Percentiles rank a stretch among this genome's conserved stretches.
These are phyloP conservation scores for Drosophila subpulchrella DNA, from an alignment of 1,140 invertebrate genomes.

Conservation along the genomic window DNA sequence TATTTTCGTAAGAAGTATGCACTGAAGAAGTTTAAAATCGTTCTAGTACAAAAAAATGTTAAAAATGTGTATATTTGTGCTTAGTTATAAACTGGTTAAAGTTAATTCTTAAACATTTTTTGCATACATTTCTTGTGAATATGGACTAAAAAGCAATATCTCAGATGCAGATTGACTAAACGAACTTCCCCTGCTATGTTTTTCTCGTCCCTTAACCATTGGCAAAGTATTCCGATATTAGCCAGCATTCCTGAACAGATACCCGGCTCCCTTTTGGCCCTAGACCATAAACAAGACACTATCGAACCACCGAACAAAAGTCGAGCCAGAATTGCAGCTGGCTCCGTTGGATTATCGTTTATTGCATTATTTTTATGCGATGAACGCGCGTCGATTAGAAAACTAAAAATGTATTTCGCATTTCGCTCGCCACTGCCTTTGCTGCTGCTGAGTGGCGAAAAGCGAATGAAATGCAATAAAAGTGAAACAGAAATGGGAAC, in stretches of 20 bases:
- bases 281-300: slow-evolving; percentile 65
- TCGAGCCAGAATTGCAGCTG: slow-evolving; percentile 66
- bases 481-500: slow-evolving; percentile 53
- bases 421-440: slow-evolving; percentile 16
- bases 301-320: slow-evolving; percentile 59
- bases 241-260: slow-evolving; percentile 14
- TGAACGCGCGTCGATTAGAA: slow-evolving; percentile 82
- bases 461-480: slow-evolving; percentile 74
- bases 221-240: slow-evolving; percentile 23
- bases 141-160: slow-evolving; percentile 1
- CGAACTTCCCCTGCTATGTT: neutral
- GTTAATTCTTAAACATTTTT: too few relatives aligned
- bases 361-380: slow-evolving; percentile 83
- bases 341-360: slow-evolving; percentile 72
- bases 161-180: slow-evolving; percentile 15
- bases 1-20: too few relatives aligned
- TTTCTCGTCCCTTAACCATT: neutral
- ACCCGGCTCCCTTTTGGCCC: neutral
- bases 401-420: slow-evolving; percentile 81
- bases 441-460: slow-evolving; percentile 53
- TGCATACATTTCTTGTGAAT: too few relatives aligned
- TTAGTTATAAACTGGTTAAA: too few relatives aligned
- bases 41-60: too few relatives aligned
- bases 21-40: too few relatives aligned
- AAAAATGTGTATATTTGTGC: too few relatives aligned